Percentiles rank a stretch among this genome's conserved stretches.
These are phyloP conservation scores for Raphicerus campestris DNA, from an alignment of 2,113 vertebrate species.

Conservation along the genomic window DNA sequence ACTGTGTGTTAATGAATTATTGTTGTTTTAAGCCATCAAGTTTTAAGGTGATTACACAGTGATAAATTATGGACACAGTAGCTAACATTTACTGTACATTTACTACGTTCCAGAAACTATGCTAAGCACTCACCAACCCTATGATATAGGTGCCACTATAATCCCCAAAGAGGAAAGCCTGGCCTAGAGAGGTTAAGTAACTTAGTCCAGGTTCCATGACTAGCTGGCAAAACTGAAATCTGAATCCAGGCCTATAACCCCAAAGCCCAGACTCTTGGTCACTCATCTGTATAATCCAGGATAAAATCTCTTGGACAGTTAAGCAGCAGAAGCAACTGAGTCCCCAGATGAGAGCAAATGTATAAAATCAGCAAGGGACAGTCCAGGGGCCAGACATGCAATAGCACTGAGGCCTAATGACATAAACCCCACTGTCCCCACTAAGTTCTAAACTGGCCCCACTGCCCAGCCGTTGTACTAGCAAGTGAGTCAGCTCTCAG, in stretches of 20 bases:
- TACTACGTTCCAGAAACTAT: background rate
- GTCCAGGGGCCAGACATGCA: background rate
- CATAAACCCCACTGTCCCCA: background rate
- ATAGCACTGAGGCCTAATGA: background rate
- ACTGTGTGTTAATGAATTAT: background rate
- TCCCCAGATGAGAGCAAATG: background rate
- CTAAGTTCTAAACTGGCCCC: background rate
- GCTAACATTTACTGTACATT: background rate
- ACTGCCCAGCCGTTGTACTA: background rate
- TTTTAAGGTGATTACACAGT: slow-evolving; percentile 16
- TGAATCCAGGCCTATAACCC: slow-evolving; percentile 7
- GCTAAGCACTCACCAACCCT: background rate
- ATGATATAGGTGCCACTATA: background rate
- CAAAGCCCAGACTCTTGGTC: slow-evolving; percentile 5
- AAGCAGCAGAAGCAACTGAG: background rate
- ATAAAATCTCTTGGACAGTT: background rate
- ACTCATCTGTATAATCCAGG: background rate
- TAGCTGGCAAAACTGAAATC: slow-evolving; percentile 5
- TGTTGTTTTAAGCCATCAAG: background rate
- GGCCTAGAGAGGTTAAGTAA: background rate
- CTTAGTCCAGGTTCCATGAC: background rate
- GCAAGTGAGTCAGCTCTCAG: background rate
- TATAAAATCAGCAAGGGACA: background rate
- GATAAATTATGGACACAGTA: background rate
- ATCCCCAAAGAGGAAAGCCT: background rate